Base-by-base conservation (phyloP, 2,888 invertebrate genomes). In the Leucophenga maculata region DNA sequence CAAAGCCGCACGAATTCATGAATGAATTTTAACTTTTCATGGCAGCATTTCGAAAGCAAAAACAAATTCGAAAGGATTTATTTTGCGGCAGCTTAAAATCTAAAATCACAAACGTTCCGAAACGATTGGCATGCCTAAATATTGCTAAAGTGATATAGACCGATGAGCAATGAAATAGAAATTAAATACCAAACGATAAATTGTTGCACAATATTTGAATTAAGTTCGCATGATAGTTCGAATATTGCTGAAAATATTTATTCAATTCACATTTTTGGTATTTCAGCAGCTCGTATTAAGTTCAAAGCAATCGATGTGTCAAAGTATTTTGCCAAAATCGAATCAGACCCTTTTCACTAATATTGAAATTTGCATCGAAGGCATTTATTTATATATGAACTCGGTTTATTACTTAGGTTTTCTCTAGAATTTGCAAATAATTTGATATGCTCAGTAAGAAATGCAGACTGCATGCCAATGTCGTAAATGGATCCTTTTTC, bases 401-500 rank as follows among this genome's bases (percentile, higher is more conserved):
- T 50, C 18, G n/a, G n/a, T n/a, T 6, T 50, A 4, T 50, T 50
- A 13, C 2, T 50, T 50, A 16, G 18, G n/a, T 50, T 2, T 50
- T 50, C 13, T 50, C 1, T 11, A 16, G 50, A 48, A n/a, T 48
- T 64, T 14, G 46, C 46, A 64, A 64, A 64, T 48, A 64, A 64
- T 48, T 46, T 64, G 39, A 64, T 64, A 64, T 64, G 62, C 62
- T 26, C 14, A n/a, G 8, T 11, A 64, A 50, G 18, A 64, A 48
- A 64, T 64, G 62, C 62, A 64, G 14, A 18, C 44, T 20, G 62
- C 62, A 64, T 64, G 46, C 62, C 62, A 64, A 64, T 46, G 62
- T n/a, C 50, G 50, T n/a, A n/a, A 18, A 16, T 18, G 2, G 4
- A 64, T 22, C 62, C 62, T 64, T 46, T 16, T 46, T 44, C 14